These are phyloP conservation scores for Drosophila limbata DNA, from an alignment of 2,888 invertebrate species.

Conservation along the genomic window DNA sequence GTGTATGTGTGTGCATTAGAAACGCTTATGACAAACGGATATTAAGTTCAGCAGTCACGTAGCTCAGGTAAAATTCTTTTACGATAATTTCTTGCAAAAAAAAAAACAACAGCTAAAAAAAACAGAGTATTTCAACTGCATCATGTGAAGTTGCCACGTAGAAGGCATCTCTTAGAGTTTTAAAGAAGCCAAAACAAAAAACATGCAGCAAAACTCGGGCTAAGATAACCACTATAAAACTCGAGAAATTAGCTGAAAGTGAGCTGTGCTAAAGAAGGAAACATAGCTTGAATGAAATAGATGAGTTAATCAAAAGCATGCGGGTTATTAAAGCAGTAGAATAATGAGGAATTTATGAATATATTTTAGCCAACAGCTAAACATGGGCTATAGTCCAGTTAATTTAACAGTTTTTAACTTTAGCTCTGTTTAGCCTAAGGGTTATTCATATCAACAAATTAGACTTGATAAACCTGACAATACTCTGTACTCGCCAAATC, in stretches of 20 bases:
- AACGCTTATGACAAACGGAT: constrained; percentile 75
- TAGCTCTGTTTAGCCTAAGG: background rate
- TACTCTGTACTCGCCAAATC: background rate
- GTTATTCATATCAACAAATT: background rate
- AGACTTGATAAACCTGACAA: background rate
- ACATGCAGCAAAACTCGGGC: constrained; percentile 4
- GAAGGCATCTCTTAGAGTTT: constrained; percentile 23
- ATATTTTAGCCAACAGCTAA: background rate
- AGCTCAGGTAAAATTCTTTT: constrained; percentile 83
- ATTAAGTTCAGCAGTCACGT: constrained; percentile 83
- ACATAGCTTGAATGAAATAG: background rate
- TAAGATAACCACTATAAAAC: constrained; percentile 30
- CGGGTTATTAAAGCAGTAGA: background rate
- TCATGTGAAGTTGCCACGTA: constrained; percentile 37
- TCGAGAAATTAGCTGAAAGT: constrained; percentile 22
- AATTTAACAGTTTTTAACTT: background rate
- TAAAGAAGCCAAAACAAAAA: constrained; percentile 21
- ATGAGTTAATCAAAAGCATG: background rate
- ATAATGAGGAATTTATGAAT: background rate
- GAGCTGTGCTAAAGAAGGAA: constrained; percentile 11
- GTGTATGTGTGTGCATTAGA: constrained; percentile 63
- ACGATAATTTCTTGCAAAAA: constrained; percentile 75
- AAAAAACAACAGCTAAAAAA: constrained; percentile 26
- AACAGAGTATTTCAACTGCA: constrained; percentile 39
- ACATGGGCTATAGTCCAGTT: background rate